Evolutionary conservation across 2,797 vertebrate species (phyloP), one percentile per base, ranked within the genome.

Genomic region (Arnoldichthys spilopterus): DNA sequence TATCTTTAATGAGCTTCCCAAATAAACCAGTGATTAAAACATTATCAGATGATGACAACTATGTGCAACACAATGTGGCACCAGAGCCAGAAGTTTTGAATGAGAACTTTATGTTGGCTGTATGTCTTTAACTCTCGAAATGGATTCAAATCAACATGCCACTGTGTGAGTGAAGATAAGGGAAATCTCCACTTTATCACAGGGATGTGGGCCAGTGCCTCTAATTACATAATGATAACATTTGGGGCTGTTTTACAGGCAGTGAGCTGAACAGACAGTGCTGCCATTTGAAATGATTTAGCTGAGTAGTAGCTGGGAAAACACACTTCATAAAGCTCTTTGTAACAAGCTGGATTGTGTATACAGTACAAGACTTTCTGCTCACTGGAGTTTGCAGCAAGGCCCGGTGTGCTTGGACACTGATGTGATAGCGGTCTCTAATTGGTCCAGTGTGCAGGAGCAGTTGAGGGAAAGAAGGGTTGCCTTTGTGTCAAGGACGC

Each of bases 281-380:
- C 63, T 74, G 30, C 59, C 62, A 74, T 72, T 70, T 80, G 56
- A 82, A 82, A 61, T 77, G 8, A 74, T 82, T 82, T 76, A 47
- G 68, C 24, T 59, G 2, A 51, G n/a, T 43, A 24, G 45, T 56
- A 70, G 58, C 13, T 43, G 20, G 30, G 37, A 40, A 28, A 6
- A 59, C 30, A 70, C 9, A 43, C 15, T 1, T 51, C 47, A 20
- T 47, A 66, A 70, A 62, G 74, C 74, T n/a, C 4, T 74, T 56
- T 74, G 53, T 72, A 72, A 72, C n/a, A 72, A 78, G 34, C 64
- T 62, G 1, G 34, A 72, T n/a, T 75, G 61, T 81, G 53, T 74
- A 37, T 43, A 30, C 40, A 58, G n/a, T 67, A 81, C 9, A 6
- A 68, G 53, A 45, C 37, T 72, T 47, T 71, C 11, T 77, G 53